Evolutionary conservation across 2,888 invertebrate species (phyloP).

Genomic region (Torymus auratus): DNA sequence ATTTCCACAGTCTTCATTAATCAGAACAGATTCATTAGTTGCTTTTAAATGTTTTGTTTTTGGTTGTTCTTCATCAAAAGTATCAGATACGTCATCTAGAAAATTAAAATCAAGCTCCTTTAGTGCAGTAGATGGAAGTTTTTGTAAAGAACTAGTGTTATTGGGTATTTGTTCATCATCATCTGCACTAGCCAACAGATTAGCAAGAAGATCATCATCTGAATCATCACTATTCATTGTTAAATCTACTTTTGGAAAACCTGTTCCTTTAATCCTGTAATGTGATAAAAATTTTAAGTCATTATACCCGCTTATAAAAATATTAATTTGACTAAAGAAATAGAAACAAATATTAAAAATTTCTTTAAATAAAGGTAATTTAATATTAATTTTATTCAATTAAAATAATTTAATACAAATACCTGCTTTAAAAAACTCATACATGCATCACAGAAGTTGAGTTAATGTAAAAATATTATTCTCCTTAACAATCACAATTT

Average conservation of each 20-base stretch:
- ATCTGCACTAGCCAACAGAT: conserved; percentile 63
- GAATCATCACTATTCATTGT: conserved; percentile 49
- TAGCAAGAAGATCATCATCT: conserved; percentile 63
- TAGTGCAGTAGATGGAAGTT: conserved; percentile 41
- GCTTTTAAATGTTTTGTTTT: conserved; percentile 26
- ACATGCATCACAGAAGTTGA: too few relatives aligned
- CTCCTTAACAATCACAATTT: too few relatives aligned
- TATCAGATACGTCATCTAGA: conserved; percentile 22
- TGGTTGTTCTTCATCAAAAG: conserved; percentile 5
- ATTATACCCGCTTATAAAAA: too few relatives aligned
- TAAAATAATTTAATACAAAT: too few relatives aligned
- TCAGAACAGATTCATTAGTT: background rate
- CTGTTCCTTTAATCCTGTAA: too few relatives aligned
- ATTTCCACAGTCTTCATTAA: conserved; percentile 81
- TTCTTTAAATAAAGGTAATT: too few relatives aligned
- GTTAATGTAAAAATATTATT: too few relatives aligned
- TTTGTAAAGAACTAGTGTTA: background rate
- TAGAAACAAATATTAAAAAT: too few relatives aligned
- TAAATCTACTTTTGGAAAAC: background rate
- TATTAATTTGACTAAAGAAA: too few relatives aligned
- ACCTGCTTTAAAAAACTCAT: too few relatives aligned
- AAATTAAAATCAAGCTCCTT: conserved; percentile 69
- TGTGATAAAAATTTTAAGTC: too few relatives aligned
- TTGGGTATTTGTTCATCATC: conserved; percentile 39
- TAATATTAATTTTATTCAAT: too few relatives aligned